Percentiles rank a stretch among this genome's conserved stretches.
Evolutionary conservation across 2,888 invertebrate species (phyloP).

Genomic region (Axea sp.): DNA sequence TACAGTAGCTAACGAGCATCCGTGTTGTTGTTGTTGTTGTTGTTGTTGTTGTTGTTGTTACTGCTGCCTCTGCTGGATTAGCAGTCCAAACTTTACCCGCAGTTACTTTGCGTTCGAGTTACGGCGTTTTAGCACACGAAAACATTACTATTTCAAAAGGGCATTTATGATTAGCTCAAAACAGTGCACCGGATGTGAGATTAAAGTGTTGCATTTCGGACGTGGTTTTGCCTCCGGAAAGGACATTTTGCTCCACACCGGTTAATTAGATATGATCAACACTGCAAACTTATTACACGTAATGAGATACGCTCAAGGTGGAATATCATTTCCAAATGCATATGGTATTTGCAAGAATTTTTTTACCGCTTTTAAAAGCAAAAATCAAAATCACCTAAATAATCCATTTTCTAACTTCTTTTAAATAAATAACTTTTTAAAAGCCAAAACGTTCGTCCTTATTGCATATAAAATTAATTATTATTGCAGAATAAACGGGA

Average conservation of each 20-base stretch:
- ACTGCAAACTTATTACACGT: slow-evolving; percentile 18
- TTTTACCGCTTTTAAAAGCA: too few relatives aligned
- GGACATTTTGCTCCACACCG: slow-evolving; percentile 17
- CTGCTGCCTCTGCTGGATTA: slow-evolving; percentile 40
- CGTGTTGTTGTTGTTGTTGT: slow-evolving; percentile 58
- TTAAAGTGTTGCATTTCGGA: slow-evolving; percentile 22
- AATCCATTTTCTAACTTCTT: too few relatives aligned
- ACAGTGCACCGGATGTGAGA: slow-evolving; percentile 28
- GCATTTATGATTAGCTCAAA: slow-evolving; percentile 52
- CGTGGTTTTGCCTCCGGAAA: slow-evolving; percentile 3
- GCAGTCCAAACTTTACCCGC: slow-evolving; percentile 41
- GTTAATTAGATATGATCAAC: slow-evolving; percentile 43
- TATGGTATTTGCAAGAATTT: too few relatives aligned
- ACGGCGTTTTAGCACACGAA: slow-evolving; percentile 34
- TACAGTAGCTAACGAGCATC: slow-evolving; percentile 68
- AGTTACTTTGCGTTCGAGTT: slow-evolving; percentile 46
- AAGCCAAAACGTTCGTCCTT: too few relatives aligned
- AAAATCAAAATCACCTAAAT: too few relatives aligned
- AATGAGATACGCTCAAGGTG: slow-evolving; percentile 12
- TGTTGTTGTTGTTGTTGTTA: slow-evolving; percentile 22
- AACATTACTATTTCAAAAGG: slow-evolving; percentile 44
- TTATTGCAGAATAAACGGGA: too few relatives aligned
- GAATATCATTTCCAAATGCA: slow-evolving; percentile 14
- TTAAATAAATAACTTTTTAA: too few relatives aligned
- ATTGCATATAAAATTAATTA: too few relatives aligned